Conservation (phyloP, 92 coral and sea anemone genomes). For the Scolanthus callimorphus region DNA sequence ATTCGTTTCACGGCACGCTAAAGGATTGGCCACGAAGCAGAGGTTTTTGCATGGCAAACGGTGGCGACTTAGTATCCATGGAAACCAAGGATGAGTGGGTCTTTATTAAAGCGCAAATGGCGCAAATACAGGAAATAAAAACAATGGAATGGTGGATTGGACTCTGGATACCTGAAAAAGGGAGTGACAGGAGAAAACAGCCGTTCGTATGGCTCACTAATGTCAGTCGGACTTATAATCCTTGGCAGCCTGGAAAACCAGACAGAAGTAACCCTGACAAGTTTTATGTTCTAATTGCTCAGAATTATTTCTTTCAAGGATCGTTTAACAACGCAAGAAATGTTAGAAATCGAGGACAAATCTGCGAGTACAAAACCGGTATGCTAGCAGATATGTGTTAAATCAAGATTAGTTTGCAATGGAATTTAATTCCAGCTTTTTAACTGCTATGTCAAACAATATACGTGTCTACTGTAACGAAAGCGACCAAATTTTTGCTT, state of each 20-base stretch:
- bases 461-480: too few species aligned
- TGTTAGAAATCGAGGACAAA: not conserved
- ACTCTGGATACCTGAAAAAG: not conserved
- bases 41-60: not conserved
- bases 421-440: too few species aligned
- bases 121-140: not conserved
- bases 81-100: not conserved
- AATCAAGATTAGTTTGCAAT: too few species aligned
- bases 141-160: not conserved
- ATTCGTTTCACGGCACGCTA: not conserved
- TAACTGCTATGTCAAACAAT: too few species aligned
- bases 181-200: not conserved
- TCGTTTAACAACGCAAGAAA: not conserved
- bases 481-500: too few species aligned
- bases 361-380: not conserved
- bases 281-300: not conserved
- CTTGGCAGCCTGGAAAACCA: not conserved
- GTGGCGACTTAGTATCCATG: not conserved
- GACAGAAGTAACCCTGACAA: not conserved
- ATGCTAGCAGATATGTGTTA: too few species aligned
- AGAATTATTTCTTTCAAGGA: not conserved
- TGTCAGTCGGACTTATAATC: not conserved
- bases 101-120: not conserved
- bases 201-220: not conserved
- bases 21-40: not conserved